Percentiles rank a stretch among this genome's conserved stretches.
Evolutionary conservation across 2,797 vertebrate species (phyloP).

Genomic region (Xiphorhynchus erythropygius): DNA sequence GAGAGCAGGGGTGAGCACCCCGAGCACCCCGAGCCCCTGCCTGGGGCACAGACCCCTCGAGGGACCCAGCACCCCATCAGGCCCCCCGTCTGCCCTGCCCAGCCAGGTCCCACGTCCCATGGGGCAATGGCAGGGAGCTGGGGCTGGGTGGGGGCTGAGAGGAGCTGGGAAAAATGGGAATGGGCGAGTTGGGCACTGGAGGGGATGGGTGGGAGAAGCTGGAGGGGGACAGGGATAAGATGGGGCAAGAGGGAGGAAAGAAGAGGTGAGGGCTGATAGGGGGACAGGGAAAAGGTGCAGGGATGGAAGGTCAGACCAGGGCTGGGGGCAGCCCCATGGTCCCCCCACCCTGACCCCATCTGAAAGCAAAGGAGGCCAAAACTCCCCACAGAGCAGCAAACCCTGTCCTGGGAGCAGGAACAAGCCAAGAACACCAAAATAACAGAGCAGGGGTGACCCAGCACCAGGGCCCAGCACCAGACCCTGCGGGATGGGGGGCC

Average conservation of each 20-base stretch:
- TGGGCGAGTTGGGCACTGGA: background rate
- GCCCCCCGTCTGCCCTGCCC: background rate
- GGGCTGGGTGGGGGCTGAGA: background rate
- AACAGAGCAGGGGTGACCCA: fast-evolving
- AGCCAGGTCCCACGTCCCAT: background rate
- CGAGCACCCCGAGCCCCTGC: background rate
- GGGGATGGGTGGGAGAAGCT: no score
- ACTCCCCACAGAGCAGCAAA: background rate
- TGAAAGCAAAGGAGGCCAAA: background rate
- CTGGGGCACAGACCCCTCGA: fast-evolving
- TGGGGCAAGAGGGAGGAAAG: background rate
- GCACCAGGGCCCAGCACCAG: background rate
- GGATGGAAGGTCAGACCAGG: background rate
- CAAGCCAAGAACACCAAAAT: background rate
- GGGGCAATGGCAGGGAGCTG: background rate
- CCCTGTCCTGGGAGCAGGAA: background rate
- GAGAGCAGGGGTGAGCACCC: background rate
- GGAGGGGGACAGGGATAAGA: background rate
- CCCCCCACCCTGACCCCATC: background rate
- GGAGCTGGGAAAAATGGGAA: background rate
- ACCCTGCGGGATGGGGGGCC: fast-evolving
- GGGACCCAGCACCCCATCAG: background rate
- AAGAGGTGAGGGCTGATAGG: background rate
- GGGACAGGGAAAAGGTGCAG: fast-evolving
- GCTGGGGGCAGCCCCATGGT: background rate